Evolutionary conservation across 2,113 vertebrate species (phyloP).

Genomic region (Regulus satrapa): DNA sequence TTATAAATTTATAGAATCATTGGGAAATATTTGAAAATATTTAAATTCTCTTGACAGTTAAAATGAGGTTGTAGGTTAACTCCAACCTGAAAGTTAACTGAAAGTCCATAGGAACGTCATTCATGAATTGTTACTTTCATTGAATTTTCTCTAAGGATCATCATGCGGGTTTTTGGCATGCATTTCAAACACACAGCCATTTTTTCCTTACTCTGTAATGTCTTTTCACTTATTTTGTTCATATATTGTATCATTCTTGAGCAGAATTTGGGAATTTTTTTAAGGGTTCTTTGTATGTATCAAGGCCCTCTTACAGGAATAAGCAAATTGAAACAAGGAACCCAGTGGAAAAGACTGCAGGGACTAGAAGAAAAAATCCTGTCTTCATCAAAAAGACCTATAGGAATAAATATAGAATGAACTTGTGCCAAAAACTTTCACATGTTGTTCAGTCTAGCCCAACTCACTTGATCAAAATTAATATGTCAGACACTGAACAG

Average conservation of each 20-base stretch:
- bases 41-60: conserved; percentile 30
- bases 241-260: not conserved
- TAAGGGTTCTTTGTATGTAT: not conserved
- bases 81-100: not conserved
- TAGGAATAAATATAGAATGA: not conserved
- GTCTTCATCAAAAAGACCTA: not conserved
- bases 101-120: not conserved
- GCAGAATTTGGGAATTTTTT: not conserved
- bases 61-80: conserved; percentile 4
- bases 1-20: conserved; percentile 29
- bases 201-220: not conserved
- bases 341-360: not conserved
- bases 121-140: not conserved
- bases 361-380: not conserved
- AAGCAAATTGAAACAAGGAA: not conserved
- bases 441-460: not conserved
- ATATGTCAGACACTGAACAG: not conserved
- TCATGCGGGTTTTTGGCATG: not conserved
- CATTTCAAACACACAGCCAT: not conserved
- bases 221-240: not conserved
- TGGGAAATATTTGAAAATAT: conserved; percentile 26
- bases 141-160: not conserved
- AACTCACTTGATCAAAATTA: not conserved
- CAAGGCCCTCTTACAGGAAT: not conserved
- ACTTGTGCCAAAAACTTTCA: not conserved